These are phyloP conservation scores for Parasteatoda lunata DNA, from an alignment of 2,888 invertebrate species.

Conservation along the genomic window DNA sequence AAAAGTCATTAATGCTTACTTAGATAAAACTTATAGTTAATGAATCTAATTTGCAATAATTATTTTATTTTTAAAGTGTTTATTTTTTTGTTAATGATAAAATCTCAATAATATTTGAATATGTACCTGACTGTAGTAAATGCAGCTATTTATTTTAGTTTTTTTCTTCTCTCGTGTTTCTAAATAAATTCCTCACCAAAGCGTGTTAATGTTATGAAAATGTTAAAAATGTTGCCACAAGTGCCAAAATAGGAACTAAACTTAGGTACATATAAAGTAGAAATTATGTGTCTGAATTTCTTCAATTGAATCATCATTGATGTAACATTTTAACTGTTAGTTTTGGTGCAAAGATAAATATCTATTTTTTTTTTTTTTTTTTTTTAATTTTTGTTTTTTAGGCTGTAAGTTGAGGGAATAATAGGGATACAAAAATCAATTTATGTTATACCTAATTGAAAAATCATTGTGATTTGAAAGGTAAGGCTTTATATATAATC, in stretches of 20 bases:
- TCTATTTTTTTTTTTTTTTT: neutral
- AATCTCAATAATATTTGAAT: neutral
- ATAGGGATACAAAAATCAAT: no score
- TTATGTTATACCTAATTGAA: no score
- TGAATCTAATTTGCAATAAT: no score
- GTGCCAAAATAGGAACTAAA: conserved; percentile 7
- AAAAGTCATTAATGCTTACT: no score
- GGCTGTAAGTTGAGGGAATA: no score
- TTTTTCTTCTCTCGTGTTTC: neutral
- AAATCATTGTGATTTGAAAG: no score
- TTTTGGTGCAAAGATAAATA: neutral
- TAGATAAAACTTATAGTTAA: no score
- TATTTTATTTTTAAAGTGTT: no score
- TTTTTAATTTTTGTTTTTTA: neutral
- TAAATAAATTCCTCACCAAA: neutral
- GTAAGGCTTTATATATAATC: no score
- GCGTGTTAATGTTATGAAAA: neutral
- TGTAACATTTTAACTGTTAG: no score
- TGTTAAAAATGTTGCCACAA: neutral
- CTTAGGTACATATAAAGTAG: neutral
- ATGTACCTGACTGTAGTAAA: neutral
- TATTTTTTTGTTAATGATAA: neutral
- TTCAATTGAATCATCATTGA: neutral
- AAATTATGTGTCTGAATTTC: neutral
- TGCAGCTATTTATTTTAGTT: conserved; percentile 7